These are phyloP conservation scores for Drosophila trapezifrons DNA, from an alignment of 1,140 invertebrate genomes.

Conservation along the genomic window DNA sequence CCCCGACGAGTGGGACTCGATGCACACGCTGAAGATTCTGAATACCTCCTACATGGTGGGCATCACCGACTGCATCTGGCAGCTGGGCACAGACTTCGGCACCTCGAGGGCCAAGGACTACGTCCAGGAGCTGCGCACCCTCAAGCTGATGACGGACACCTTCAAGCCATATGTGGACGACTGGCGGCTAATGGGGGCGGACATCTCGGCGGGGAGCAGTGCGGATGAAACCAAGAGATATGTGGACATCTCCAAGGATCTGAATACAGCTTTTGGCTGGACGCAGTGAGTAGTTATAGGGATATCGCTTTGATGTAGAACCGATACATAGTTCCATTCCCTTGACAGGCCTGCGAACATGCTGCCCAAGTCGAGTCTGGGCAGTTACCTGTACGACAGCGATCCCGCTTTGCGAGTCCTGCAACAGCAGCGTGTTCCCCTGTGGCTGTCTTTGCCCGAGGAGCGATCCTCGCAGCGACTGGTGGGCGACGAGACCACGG, in stretches of 20 bases:
- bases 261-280: slow-evolving; percentile 78
- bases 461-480: slow-evolving; percentile 39
- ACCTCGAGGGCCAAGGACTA: slow-evolving; percentile 72
- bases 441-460: slow-evolving; percentile 75
- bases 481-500: slow-evolving; percentile 62
- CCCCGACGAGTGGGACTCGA: slow-evolving; percentile 79
- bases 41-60: slow-evolving; percentile 79
- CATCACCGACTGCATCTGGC: slow-evolving; percentile 81
- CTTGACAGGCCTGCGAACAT: slow-evolving; percentile 56
- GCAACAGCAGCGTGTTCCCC: slow-evolving; percentile 62
- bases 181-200: slow-evolving; percentile 78
- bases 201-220: slow-evolving; percentile 77
- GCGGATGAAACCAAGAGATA: slow-evolving; percentile 74
- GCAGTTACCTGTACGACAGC: slow-evolving; percentile 70
- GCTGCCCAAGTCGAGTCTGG: slow-evolving; percentile 59
- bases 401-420: slow-evolving; percentile 67
- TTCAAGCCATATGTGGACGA: slow-evolving; percentile 69
- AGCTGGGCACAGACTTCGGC: slow-evolving; percentile 78
- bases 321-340: background rate
- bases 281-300: slow-evolving; percentile 67
- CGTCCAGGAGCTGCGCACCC: slow-evolving; percentile 71
- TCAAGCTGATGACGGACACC: slow-evolving; percentile 77
- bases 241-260: slow-evolving; percentile 73
- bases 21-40: slow-evolving; percentile 76
- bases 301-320: too few relatives aligned